Evolutionary conservation across 1,140 invertebrate genomes (phyloP), one percentile per base, ranked within the genome.

Genomic region (Campodea augens): DNA sequence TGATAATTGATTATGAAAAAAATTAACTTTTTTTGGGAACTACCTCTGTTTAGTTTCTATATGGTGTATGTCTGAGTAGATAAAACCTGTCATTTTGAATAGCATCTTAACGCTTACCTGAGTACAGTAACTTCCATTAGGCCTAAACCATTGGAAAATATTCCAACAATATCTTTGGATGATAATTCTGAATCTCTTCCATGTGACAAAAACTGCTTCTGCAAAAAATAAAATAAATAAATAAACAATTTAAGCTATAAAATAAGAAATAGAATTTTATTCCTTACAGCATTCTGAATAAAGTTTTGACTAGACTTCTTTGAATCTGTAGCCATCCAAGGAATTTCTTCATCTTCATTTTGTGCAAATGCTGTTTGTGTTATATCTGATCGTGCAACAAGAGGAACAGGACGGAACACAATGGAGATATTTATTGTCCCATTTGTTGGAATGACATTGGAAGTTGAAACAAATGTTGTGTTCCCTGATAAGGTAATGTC

Each of bases 351-450:
- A 44, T 41, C 55, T 46, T 43, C 55, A 56, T 7, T 49, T 43
- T 4, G 53, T 32, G 21, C 50, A 47, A 49, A 56, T 51, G 27
- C 57, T 54, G 19, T 29, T 29, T 25, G 36, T 41, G 37, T 39
- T 44, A 45, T 41, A 58, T 61, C 61, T 52, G 62, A 64, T 43
- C 58, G 57, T 18, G 54, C 54, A 4, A 67, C 63, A 0, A 60
- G 59, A 25, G 67, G 50, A 20, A 71, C 64, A 4, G 69, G 65
- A 49, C 68, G 57, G 51, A 71, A 71, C 15, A 70, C 53, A 3
- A 68, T 55, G 7, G 68, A 69, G 0, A 71, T 59, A n/a, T 58
- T 68, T 47, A 72, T 62, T 3, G 60, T 57, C 0, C 67, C 68
- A 20, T 13, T 13, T 7, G 19, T 38, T 29, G 7, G 15, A 10